These are phyloP conservation scores for Triops cancriformis DNA, from an alignment of 1,140 invertebrate genomes.

Conservation along the genomic window DNA sequence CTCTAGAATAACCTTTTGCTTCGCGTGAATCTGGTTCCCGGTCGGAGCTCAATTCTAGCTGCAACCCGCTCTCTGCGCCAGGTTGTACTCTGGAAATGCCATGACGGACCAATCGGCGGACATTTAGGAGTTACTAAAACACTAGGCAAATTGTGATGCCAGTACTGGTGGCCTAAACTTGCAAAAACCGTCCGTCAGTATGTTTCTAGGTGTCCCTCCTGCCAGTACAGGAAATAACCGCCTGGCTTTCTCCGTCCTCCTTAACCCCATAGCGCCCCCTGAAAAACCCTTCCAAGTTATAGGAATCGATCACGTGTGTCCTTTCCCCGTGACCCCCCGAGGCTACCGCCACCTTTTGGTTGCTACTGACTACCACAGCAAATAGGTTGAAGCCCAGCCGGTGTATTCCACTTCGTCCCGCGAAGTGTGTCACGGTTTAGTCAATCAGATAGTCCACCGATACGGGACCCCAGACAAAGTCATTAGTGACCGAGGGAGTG, in stretches of 20 bases:
- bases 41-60: conserved; percentile 23
- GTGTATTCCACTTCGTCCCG: conserved; percentile 30
- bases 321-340: conserved; percentile 30
- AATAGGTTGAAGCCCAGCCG: conserved; percentile 33
- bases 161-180: conserved; percentile 32
- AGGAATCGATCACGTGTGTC: conserved; percentile 36
- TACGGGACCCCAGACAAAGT: conserved; percentile 30
- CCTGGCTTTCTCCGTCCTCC: background rate
- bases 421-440: conserved; percentile 33
- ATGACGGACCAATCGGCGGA: conserved; percentile 29
- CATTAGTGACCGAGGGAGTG: conserved; percentile 29
- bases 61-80: conserved; percentile 14
- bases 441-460: conserved; percentile 30
- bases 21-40: background rate
- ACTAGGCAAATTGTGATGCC: conserved; percentile 21
- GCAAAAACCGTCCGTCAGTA: conserved; percentile 25
- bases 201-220: conserved; percentile 29
- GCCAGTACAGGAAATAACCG: conserved; percentile 30
- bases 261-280: conserved; percentile 25
- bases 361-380: conserved; percentile 35
- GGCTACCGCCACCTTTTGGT: conserved; percentile 35
- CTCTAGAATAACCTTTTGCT: background rate
- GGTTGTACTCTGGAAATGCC: conserved; percentile 22
- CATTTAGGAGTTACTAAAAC: conserved; percentile 32
- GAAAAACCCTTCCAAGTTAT: conserved; percentile 32